phyloP scores from a whole-genome alignment of 2,797 vertebrate genomes.

The Zenarchopterus dispar region DNA sequence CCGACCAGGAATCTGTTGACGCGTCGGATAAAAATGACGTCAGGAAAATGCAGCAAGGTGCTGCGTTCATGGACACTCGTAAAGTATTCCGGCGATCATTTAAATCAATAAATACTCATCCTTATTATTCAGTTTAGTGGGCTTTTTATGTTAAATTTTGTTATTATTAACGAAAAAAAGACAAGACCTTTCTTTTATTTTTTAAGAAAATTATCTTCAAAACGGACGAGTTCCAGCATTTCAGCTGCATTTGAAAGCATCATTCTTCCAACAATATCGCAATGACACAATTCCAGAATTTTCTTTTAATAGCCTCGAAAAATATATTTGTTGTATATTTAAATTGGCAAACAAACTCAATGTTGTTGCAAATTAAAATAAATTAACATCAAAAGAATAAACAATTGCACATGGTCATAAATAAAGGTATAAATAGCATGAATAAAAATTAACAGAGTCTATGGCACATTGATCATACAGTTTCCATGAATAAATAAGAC shows the following conservation, averaged over 20 bases:
- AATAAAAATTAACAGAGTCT: conserved; percentile 54
- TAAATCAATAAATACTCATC: background rate
- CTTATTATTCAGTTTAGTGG: background rate
- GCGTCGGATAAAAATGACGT: conserved; percentile 59
- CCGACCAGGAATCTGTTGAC: conserved; percentile 1
- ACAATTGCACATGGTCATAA: conserved; percentile 79
- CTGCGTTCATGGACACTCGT: conserved; percentile 16
- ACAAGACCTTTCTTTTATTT: too few species aligned
- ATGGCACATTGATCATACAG: conserved; percentile 69
- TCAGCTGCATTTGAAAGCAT: background rate
- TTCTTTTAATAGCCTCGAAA: conserved; percentile 69
- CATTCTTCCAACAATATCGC: background rate
- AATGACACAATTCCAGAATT: conserved; percentile 25
- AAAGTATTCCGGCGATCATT: background rate
- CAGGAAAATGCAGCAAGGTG: conserved; percentile 32
- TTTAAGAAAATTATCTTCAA: too few species aligned
- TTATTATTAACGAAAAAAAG: too few species aligned
- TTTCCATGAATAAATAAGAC: conserved; percentile 73
- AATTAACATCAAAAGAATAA: conserved; percentile 65
- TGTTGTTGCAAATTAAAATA: conserved; percentile 69
- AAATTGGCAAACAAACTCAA: conserved; percentile 60
- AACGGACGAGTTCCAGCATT: too few species aligned
- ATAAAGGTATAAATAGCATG: conserved; percentile 75
- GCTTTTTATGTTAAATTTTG: too few species aligned
- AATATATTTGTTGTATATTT: conserved; percentile 75